Base-by-base conservation (phyloP, 2,797 vertebrate species). In the Galaxias olidus region DNA sequence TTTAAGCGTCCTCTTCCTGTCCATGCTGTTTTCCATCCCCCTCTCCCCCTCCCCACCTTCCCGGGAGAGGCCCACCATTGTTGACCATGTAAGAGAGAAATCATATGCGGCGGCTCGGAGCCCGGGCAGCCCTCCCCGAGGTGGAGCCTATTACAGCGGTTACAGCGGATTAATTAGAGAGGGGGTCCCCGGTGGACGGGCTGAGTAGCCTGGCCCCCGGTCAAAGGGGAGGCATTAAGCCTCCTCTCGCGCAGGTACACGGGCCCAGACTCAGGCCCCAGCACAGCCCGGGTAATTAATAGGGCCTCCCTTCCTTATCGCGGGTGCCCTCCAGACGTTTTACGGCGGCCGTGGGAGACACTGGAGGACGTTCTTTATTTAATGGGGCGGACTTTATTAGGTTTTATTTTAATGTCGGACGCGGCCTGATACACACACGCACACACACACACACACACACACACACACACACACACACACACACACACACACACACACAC, bases 81-180 rank as follows among this genome's bases (percentile, higher is more conserved):
- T 97, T 97, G 96, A 98, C 94, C 91, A 91, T 94, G 85, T 90
- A 88, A 84, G 78, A 92, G 93, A 94, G 92, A 94, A 96, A 94
- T 94, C 93, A 94, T 95, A 94, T 95, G 94, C 93, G 88, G 83
- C 89, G 85, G 88, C 76, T 78, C 75, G 78, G 63, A 69, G 76
- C 68, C 68, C 11, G 20, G 13, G n/a, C 43, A 13, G 57, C 17
- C 43, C 78, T 93, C 94, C 93, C 93, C 51, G 40, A 92, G 94
- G 95, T 94, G 87, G 89, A 69, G 75, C 90, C 93, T 92, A 94
- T 95, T 94, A 97, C 94, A 93, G 93, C 92, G 93, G 94, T 96
- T 94, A 94, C 94, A 90, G 92, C 93, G 93, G 95, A 96, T 96
- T 96, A 96, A 98, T 98, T 98, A 96, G 93, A 93, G 89, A 86